Evolutionary conservation across 1,140 invertebrate species (phyloP).

Genomic region (Dolichoris vasculosae): DNA sequence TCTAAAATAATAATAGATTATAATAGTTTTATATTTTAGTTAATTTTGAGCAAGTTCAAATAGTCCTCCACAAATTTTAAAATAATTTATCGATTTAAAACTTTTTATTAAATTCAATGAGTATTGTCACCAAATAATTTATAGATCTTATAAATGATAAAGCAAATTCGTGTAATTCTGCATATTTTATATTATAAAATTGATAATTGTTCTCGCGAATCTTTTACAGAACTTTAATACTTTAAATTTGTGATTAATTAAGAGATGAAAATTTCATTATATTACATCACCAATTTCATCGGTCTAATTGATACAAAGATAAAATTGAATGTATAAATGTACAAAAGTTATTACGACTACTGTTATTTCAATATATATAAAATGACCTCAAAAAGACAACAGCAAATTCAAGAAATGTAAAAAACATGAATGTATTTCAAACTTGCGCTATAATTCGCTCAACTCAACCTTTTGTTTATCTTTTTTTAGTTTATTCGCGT

Average conservation of each 20-base stretch:
- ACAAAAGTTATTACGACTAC: neutral
- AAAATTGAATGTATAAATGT: neutral
- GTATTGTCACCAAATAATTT: too few species aligned
- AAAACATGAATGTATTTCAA: slow-evolving; percentile 49
- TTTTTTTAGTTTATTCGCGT: neutral
- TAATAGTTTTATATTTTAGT: too few species aligned
- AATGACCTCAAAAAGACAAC: neutral
- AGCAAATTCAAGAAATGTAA: slow-evolving; percentile 39
- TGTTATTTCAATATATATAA: neutral
- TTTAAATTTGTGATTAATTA: neutral
- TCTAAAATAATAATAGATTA: too few species aligned
- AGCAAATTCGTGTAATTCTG: too few species aligned
- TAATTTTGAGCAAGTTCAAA: too few species aligned
- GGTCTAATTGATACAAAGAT: neutral
- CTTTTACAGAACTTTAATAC: neutral
- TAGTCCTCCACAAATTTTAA: too few species aligned
- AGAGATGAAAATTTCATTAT: neutral
- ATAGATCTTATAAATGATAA: too few species aligned
- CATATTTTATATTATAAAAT: too few species aligned
- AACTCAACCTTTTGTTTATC: slow-evolving; percentile 16
- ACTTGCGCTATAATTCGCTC: slow-evolving; percentile 5
- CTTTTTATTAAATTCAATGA: too few species aligned
- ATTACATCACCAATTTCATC: slow-evolving; percentile 36
- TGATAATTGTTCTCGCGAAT: neutral
- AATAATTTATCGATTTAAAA: too few species aligned